Base-by-base conservation (phyloP, 2,888 invertebrate species). In the Lasioglossum vierecki region DNA sequence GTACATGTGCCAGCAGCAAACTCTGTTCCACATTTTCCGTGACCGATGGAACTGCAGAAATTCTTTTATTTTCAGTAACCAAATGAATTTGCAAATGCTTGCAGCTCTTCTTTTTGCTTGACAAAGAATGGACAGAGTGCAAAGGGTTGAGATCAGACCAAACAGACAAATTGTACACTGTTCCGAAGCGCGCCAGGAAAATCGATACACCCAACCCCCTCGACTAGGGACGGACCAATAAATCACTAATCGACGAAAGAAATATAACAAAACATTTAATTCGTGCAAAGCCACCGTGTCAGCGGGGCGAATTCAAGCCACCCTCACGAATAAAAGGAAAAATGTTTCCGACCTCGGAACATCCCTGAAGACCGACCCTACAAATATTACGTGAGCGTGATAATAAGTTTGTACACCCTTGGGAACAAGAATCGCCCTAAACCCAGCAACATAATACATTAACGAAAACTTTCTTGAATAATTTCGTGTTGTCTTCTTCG, bases 371-470 rank as follows among this genome's bases (percentile, higher is more conserved):
- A 22, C 30, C 46, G 30, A 78, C 73, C 76, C 63, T 80, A 79
- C 57, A 49, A 57, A 60, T 85, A 72, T 79, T 70, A 68, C 86
- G 78, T 57, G 76, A 72, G 76, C 81, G 85, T 79, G 87, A 87
- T 87, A 87, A 87, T 87, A 87, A 87, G 72, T 87, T 87, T 26
- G 49, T 41, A n/a, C 46, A 39, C 57, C 78, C 13, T 13, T 78
- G 82, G 81, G 68, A n/a, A 39, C 70, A 70, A n/a, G n/a, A 70
- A 41, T 13, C 41, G 41, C n/a, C 49, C 22, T 30, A 35, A 30
- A 39, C 39, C 77, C 76, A 44, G 0, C 13, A 15, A 66, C 80
- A 57, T 79, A 86, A 83, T 79, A 76, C 86, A 68, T 78, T 86
- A 75, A 81, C 76, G n/a, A 76, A 85, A 85, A 82, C 15, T 85